phyloP scores from a whole-genome alignment of 2,113 vertebrate species.

The Fulmarus glacialis region DNA sequence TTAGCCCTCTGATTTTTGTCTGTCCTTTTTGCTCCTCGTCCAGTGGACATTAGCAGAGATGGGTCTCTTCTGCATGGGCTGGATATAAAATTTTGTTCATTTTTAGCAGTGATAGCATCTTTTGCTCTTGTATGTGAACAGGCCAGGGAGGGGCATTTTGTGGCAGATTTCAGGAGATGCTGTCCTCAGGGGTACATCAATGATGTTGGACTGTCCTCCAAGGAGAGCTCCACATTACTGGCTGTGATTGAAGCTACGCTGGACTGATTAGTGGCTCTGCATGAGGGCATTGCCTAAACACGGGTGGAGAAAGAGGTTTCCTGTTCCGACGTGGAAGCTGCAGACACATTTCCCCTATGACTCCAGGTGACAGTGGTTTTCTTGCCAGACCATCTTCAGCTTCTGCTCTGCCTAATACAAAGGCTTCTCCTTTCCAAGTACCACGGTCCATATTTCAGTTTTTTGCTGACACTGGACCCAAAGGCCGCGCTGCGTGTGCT shows the following conservation, averaged over 20 bases:
- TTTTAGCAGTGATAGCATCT: neutral
- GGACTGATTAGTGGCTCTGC: neutral
- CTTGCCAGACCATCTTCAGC: neutral
- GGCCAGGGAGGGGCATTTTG: neutral
- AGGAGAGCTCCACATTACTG: neutral
- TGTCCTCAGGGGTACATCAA: neutral
- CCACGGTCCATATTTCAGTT: neutral
- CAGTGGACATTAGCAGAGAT: neutral
- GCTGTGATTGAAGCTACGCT: neutral
- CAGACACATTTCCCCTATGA: neutral
- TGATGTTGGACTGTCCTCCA: neutral
- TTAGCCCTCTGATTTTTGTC: neutral
- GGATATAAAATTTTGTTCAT: neutral
- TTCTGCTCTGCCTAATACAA: neutral
- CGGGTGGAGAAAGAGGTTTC: neutral
- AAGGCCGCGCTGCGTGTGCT: accelerated
- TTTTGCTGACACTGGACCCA: neutral
- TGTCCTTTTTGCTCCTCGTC: neutral
- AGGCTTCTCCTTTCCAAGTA: neutral
- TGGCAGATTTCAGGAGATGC: neutral
- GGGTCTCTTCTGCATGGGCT: neutral
- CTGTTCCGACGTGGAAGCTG: neutral
- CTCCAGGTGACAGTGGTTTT: neutral
- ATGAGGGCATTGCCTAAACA: neutral
- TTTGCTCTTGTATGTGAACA: neutral